Conservation (phyloP, 2,797 vertebrate species). For the Brotula barbata region DNA sequence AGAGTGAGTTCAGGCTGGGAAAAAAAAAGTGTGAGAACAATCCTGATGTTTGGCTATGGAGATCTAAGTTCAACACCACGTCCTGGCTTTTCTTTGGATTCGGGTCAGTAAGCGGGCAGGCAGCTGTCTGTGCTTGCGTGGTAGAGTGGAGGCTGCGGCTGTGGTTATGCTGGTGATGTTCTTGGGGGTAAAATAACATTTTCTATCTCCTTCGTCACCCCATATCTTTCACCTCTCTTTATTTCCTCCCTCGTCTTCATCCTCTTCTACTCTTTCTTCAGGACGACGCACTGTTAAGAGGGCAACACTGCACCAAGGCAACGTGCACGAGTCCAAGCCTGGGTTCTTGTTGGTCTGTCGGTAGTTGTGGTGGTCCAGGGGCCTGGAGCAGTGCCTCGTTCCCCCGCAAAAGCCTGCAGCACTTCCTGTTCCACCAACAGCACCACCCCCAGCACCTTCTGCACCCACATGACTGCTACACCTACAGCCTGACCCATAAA, state of each 20-base stretch:
- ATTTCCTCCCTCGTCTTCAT: slow-evolving; percentile 1
- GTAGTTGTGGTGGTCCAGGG: slow-evolving; percentile 63
- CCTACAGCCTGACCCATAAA: slow-evolving; percentile 83
- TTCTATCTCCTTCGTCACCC: slow-evolving; percentile 10
- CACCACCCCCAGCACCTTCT: slow-evolving; percentile 76
- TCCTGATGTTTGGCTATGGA: slow-evolving; percentile 58
- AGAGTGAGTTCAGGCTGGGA: slow-evolving; percentile 13
- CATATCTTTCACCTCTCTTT: slow-evolving; percentile 20
- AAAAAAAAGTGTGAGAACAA: slow-evolving; percentile 61
- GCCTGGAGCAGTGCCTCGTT: slow-evolving; percentile 80
- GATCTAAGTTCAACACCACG: slow-evolving; percentile 50
- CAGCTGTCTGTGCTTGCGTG: slow-evolving; percentile 52
- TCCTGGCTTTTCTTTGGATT: slow-evolving; percentile 41
- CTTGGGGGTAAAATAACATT: slow-evolving; percentile 38
- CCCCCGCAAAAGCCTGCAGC: slow-evolving; percentile 75
- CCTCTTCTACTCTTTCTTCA: slow-evolving; percentile 54
- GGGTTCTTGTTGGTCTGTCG: slow-evolving; percentile 81
- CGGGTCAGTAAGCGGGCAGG: slow-evolving; percentile 62
- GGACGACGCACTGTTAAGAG: slow-evolving; percentile 83
- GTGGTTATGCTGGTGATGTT: slow-evolving; percentile 36
- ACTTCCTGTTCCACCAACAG: slow-evolving; percentile 55
- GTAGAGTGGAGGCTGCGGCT: slow-evolving; percentile 13
- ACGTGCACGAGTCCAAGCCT: slow-evolving; percentile 81
- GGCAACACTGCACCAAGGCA: slow-evolving; percentile 82
- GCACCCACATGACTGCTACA: slow-evolving; percentile 82